Evolutionary conservation across 2,888 invertebrate species (phyloP), one percentile per base, ranked within the genome.

Genomic region (Theristus sp.): DNA sequence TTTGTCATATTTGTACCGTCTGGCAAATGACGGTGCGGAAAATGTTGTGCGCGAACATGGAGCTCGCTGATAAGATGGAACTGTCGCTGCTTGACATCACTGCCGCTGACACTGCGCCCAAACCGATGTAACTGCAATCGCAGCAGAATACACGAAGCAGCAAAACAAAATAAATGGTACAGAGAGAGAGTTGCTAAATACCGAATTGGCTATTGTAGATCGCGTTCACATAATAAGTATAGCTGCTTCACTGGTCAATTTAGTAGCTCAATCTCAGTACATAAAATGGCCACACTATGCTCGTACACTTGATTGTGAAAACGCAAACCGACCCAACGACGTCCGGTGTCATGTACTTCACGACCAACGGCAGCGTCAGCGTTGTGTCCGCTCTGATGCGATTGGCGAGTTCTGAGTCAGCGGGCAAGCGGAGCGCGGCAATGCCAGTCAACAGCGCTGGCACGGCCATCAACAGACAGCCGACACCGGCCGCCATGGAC

Each of bases 61-160:
- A 91, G 67, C 90, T 89, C 1, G 96, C 96, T 27, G 94, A 93
- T 26, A 98, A 81, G 58, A 98, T 90, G 67, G 94, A 94, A 60
- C 96, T 96, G 77, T 98, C 96, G 0, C 96, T 96, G 0, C 94
- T 94, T 47, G 94, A 94, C 96, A 98, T 98, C 65, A 98, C 96
- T 27, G 96, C 96, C 1, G 96, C 98, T 0, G 94, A 94, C 10
- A 98, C 93, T 10, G 96, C 96, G 0, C 98, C 98, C 65, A 98
- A 82, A 17, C 70, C 69, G 27, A 58, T 24, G 58, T 29, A 38
- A 10, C 38, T 38, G 38, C 38, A 38, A 38, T 38, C 38, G 38
- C 6, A 6, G 38, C 6, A 38, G 17, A 17, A 6, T 38, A 38
- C 38, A 38, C n/a, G n/a, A n/a, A n/a, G n/a, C n/a, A n/a, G n/a